Evolutionary conservation across 1,140 invertebrate species (phyloP).

Genomic region (Thaumetopoea pityocampa): DNA sequence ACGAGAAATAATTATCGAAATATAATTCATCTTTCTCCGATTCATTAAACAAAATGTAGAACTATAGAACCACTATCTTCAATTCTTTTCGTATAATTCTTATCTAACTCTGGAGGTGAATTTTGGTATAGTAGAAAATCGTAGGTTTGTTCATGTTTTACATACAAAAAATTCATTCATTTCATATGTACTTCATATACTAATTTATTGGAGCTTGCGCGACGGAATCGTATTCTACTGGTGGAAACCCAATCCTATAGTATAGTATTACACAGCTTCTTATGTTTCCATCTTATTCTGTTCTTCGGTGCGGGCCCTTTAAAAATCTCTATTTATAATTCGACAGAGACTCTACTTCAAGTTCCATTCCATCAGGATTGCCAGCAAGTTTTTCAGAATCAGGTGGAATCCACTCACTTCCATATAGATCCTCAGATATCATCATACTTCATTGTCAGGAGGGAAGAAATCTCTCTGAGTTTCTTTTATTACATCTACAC

Average conservation of each 20-base stretch:
- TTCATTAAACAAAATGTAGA: slow-evolving; percentile 36
- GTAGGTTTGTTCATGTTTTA: slow-evolving; percentile 27
- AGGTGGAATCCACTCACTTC: slow-evolving; percentile 26
- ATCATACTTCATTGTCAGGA: slow-evolving; percentile 21
- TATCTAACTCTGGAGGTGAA: slow-evolving; percentile 30
- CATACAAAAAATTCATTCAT: slow-evolving; percentile 33
- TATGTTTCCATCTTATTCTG: slow-evolving; percentile 28
- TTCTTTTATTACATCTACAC: slow-evolving; percentile 39
- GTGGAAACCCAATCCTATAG: slow-evolving; percentile 27
- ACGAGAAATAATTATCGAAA: slow-evolving; percentile 49
- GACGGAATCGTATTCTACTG: slow-evolving; percentile 21
- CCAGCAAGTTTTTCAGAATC: slow-evolving; percentile 24
- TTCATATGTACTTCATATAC: slow-evolving; percentile 23
- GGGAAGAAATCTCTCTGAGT: slow-evolving; percentile 38
- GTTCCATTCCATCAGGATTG: slow-evolving; percentile 18
- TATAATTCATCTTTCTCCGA: slow-evolving; percentile 31
- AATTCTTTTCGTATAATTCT: slow-evolving; percentile 31
- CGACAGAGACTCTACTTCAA: slow-evolving; percentile 16
- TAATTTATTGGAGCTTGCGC: slow-evolving; percentile 25
- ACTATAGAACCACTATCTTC: slow-evolving; percentile 30
- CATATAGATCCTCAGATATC: slow-evolving; percentile 22
- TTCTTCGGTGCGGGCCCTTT: slow-evolving; percentile 31
- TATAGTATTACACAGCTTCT: slow-evolving; percentile 23
- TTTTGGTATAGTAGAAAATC: slow-evolving; percentile 34
- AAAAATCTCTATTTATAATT: slow-evolving; percentile 24